These are phyloP conservation scores for Jordanella pulchra DNA, from an alignment of 2,797 vertebrate species.

Conservation along the genomic window DNA sequence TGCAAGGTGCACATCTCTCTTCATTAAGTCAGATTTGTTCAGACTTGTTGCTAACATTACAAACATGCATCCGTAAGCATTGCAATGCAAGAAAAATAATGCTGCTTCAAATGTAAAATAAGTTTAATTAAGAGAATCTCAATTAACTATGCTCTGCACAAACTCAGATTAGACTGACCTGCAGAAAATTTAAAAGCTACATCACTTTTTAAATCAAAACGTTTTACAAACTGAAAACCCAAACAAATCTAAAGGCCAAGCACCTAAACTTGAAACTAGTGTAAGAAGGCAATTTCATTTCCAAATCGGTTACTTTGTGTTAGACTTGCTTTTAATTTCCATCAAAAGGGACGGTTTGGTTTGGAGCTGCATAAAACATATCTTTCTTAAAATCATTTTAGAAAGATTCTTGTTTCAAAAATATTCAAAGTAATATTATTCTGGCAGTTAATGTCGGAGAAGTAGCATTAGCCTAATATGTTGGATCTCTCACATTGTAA, in stretches of 20 bases:
- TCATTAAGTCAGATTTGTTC: conserved; percentile 2
- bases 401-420: background rate
- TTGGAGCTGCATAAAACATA: background rate
- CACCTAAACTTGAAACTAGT: background rate
- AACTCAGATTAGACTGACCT: too few relatives aligned
- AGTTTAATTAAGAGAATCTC: background rate
- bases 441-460: background rate
- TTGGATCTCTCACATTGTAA: conserved; percentile 4
- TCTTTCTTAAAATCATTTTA: background rate
- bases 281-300: background rate
- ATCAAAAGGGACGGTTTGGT: background rate
- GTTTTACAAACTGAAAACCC: too few relatives aligned
- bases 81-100: background rate
- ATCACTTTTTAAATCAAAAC: too few relatives aligned
- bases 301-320: background rate
- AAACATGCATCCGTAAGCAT: background rate
- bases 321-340: background rate
- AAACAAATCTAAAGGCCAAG: background rate
- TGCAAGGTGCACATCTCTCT: conserved; percentile 18
- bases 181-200: too few relatives aligned
- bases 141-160: too few relatives aligned
- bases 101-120: background rate
- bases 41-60: conserved; percentile 13
- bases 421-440: too few relatives aligned
- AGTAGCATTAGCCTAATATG: background rate